These are phyloP conservation scores for Phenganax subtilis DNA, from an alignment of 92 coral and sea anemone species.

Conservation along the genomic window DNA sequence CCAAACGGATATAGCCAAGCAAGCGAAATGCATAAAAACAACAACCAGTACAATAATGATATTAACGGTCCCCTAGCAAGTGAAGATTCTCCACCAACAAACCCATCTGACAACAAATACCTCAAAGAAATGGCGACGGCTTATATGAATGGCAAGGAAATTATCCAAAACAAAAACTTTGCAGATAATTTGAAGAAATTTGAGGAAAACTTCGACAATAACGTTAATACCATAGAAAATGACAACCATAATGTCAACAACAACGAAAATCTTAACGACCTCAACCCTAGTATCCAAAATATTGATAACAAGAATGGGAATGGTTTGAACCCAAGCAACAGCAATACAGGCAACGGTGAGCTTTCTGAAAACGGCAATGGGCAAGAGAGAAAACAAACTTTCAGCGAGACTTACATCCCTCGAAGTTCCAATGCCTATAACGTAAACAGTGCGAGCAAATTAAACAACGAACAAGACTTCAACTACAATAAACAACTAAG, in stretches of 20 bases:
- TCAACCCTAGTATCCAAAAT: neutral
- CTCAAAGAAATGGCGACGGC: conserved; percentile 13
- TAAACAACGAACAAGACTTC: neutral
- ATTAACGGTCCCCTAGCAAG: neutral
- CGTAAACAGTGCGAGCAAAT: neutral
- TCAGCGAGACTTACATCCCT: neutral
- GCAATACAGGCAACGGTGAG: neutral
- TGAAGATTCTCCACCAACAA: neutral
- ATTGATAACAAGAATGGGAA: neutral
- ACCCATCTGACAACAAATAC: neutral
- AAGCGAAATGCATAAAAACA: conserved; percentile 11
- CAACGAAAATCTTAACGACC: neutral
- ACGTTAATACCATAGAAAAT: conserved; percentile 1
- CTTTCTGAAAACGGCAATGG: neutral
- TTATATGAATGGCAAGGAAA: conserved; percentile 12
- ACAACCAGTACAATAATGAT: neutral
- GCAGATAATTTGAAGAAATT: neutral
- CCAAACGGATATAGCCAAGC: neutral
- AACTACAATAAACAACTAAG: neutral
- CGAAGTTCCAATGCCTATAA: neutral
- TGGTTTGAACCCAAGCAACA: neutral
- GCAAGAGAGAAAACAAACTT: neutral
- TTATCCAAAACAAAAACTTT: neutral
- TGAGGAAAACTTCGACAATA: conserved; percentile 10
- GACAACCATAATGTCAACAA: conserved; percentile 11